Percentiles rank a stretch among this genome's conserved stretches.
Evolutionary conservation across 2,888 invertebrate genomes (phyloP).

Genomic region (Apantesis nais): DNA sequence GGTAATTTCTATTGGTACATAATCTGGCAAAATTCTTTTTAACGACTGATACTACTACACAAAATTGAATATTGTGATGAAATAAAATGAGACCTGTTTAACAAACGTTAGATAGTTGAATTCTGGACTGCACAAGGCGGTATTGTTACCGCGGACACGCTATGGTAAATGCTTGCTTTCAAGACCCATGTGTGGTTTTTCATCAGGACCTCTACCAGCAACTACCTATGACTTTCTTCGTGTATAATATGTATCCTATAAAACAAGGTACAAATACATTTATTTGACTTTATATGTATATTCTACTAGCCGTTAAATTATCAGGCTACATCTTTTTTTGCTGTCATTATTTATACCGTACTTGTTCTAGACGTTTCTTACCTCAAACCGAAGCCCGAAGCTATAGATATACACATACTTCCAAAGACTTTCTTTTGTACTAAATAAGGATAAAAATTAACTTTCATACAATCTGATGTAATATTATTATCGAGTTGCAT

Average conservation of each 20-base stretch:
- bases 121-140: not conserved
- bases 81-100: not conserved
- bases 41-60: no score
- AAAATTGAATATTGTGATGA: not conserved
- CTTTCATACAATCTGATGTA: constrained; percentile 31
- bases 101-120: no score
- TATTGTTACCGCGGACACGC: not conserved
- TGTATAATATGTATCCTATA: not conserved
- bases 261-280: no score
- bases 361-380: not conserved
- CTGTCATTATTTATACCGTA: not conserved
- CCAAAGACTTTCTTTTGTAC: not conserved
- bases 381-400: not conserved
- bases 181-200: not conserved
- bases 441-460: not conserved
- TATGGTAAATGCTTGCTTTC: not conserved
- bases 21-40: no score
- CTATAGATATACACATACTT: not conserved
- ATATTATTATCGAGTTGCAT: constrained; percentile 32
- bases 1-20: no score
- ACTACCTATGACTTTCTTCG: no score
- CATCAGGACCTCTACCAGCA: no score
- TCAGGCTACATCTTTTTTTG: no score
- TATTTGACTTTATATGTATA: not conserved
- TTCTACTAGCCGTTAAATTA: no score